A percentile compares a stretch with the other conserved stretches of the same genome.
phyloP scores from a whole-genome alignment of 37 sponge, comb jelly and placozoan genomes.

The Beroe forskalii region DNA sequence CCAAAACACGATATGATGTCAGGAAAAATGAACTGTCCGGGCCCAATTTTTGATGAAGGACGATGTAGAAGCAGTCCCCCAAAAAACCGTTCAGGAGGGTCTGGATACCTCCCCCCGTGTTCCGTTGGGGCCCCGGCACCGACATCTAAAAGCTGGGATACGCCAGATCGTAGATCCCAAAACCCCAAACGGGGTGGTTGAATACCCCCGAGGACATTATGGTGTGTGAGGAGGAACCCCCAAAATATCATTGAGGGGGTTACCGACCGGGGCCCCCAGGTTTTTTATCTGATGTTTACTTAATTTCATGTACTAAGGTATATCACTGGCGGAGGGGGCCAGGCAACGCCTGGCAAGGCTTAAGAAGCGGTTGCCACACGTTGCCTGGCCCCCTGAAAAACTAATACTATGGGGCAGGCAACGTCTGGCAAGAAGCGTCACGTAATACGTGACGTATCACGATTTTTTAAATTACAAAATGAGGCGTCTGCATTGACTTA shows the following conservation, averaged over 20 bases:
- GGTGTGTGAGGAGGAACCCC: neutral
- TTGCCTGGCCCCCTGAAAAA: no score
- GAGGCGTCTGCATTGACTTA: no score
- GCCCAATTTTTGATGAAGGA: no score
- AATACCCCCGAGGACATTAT: constrained; percentile 75
- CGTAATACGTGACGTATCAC: no score
- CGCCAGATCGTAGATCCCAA: constrained; percentile 91
- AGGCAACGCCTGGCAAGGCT: no score
- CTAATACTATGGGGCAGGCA: no score
- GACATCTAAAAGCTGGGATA: constrained; percentile 83
- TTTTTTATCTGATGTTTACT: neutral
- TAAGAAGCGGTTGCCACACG: no score
- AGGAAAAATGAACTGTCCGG: constrained; percentile 74
- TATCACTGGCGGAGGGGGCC: no score
- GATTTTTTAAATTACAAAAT: no score
- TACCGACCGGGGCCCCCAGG: neutral
- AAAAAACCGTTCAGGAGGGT: constrained; percentile 85
- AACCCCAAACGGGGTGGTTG: constrained; percentile 80
- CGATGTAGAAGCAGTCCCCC: constrained; percentile 88
- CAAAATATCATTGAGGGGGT: neutral
- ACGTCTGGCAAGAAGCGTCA: no score
- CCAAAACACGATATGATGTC: constrained; percentile 72
- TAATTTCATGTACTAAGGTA: no score
- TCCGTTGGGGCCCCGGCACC: constrained; percentile 80
- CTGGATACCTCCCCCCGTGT: constrained; percentile 91